Evolutionary conservation across 2,113 vertebrate genomes (phyloP).

Genomic region (Menura novaehollandiae): DNA sequence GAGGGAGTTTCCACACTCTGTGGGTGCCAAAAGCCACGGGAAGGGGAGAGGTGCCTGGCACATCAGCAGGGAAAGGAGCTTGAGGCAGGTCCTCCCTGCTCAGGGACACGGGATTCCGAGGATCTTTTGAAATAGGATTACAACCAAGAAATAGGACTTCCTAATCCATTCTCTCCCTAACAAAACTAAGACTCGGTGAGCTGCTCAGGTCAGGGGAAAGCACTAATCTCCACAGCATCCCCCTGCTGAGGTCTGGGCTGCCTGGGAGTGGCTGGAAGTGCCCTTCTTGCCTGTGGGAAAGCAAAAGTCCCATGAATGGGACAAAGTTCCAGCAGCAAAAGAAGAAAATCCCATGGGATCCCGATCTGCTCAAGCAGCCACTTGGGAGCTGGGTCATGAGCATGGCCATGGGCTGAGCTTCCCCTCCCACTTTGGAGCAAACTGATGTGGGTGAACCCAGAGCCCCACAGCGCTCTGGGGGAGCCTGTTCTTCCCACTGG

Average conservation of each 20-base stretch:
- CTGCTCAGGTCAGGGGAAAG: conserved; percentile 1
- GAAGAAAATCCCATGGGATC: neutral
- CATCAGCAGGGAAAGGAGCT: neutral
- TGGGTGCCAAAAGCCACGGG: neutral
- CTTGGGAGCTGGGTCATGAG: neutral
- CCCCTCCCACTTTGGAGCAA: neutral
- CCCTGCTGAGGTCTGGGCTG: neutral
- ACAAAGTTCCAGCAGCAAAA: neutral
- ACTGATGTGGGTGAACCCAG: neutral
- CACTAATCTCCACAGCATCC: neutral
- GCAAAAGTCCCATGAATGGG: rapidly evolving
- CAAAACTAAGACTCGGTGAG: neutral
- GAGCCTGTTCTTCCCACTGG: neutral
- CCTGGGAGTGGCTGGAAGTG: neutral
- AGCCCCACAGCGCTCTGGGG: neutral
- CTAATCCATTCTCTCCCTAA: conserved; percentile 18
- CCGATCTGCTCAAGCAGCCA: neutral
- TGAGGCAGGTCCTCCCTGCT: neutral
- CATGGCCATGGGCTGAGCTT: neutral
- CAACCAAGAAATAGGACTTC: neutral
- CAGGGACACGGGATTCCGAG: neutral
- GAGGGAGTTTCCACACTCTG: neutral
- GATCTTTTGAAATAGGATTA: conserved; percentile 13
- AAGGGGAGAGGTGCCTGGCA: rapidly evolving
- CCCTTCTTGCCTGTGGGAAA: neutral